phyloP scores from a whole-genome alignment of 2,113 vertebrate genomes.

The Prietella phreatophila region DNA sequence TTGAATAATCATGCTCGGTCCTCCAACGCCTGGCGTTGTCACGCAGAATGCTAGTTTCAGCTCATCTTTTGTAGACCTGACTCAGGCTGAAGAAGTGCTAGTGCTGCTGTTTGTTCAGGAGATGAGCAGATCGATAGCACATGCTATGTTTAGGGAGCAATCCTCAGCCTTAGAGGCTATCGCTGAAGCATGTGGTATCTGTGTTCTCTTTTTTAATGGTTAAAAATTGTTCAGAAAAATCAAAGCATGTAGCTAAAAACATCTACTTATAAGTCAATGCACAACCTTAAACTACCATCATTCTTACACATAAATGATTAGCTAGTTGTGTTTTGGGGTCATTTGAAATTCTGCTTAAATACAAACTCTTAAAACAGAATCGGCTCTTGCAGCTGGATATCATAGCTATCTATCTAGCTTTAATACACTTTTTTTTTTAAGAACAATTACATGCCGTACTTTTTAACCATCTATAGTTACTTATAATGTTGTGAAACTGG shows the following conservation, averaged over 20 bases:
- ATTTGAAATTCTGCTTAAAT: background rate
- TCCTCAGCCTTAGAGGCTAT: constrained; percentile 30
- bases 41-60: constrained; percentile 61
- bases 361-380: background rate
- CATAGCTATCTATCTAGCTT: background rate
- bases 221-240: background rate
- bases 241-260: background rate
- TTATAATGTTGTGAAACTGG: too few species aligned
- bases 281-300: background rate
- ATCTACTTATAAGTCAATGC: background rate
- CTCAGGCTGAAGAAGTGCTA: constrained; percentile 72
- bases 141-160: constrained; percentile 63
- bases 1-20: constrained; percentile 40
- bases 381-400: background rate
- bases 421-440: background rate
- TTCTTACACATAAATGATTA: too few species aligned
- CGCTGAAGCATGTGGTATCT: background rate
- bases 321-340: background rate
- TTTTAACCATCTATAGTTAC: too few species aligned
- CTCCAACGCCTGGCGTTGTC: constrained; percentile 56
- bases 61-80: constrained; percentile 68
- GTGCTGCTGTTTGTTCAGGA: constrained; percentile 65
- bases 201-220: background rate
- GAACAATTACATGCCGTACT: too few species aligned
- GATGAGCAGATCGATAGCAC: constrained; percentile 74